Evolutionary conservation across 2,888 invertebrate genomes (phyloP), one percentile per base, ranked within the genome.

Genomic region (Ennomos erosarius): DNA sequence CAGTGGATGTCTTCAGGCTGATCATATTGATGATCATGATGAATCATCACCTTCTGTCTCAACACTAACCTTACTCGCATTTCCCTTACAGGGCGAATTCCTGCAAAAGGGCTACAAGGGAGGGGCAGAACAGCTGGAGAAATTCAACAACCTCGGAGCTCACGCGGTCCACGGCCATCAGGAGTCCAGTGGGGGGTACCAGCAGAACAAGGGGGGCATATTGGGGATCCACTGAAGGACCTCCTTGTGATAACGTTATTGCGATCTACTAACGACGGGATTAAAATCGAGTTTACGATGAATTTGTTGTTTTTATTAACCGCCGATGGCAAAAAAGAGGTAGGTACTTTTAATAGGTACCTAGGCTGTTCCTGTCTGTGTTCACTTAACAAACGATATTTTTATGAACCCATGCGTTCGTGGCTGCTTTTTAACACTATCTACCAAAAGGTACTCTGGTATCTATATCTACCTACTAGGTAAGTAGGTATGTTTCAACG

Each of bases 81-180:
- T 39, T 42, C 26, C 34, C 26, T 38, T 3, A 12, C 81, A 93
- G 93, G 93, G 94, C 8, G 93, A 94, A 75, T 94, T 92, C 75
- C 92, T 93, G 51, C 93, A 94, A 60, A 94, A 94, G 65, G 94
- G 93, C 68, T 94, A 92, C 82, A 93, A 93, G 59, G 94, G 93
- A 10, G 93, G 91, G 37, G 93, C 94, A 2, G 93, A 94, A 68
- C 87, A 91, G 42, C 86, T 93, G 78, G 94, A 93, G 68, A 92
- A 93, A 62, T 94, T 93, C 78, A 94, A 94, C 74, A 94, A 94
- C 61, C 84, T 93, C 26, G 94, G 94, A 38, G 93, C 94, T 43
- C 94, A 94, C 52, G 93, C 94, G 0, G 81, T 94, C 39, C 88
- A 94, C 62, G 94, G 94, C 0, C 94, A 94, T 67, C 94, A 94